phyloP scores from a whole-genome alignment of 2,113 vertebrate genomes.

The Ophiodon elongatus region DNA sequence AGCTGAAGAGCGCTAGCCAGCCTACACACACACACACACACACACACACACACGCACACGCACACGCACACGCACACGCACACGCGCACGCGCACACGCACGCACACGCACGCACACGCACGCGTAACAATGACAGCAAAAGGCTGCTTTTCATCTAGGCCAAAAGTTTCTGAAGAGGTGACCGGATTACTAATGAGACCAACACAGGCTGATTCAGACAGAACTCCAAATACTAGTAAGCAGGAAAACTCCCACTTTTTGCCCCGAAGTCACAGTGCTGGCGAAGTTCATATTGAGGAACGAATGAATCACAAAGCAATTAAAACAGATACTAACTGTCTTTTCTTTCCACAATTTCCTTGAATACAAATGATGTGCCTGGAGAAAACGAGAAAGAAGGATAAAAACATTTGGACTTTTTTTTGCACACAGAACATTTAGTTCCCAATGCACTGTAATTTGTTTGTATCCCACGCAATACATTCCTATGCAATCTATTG shows the following conservation, averaged over 20 bases:
- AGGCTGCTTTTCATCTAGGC: slow-evolving; percentile 43
- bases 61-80: not conserved
- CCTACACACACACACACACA: slow-evolving; percentile 41
- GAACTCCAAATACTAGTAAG: slow-evolving; percentile 18
- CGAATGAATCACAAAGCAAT: slow-evolving; percentile 44
- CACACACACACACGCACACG: no score
- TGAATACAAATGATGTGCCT: not conserved
- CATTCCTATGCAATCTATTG: not conserved
- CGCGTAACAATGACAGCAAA: slow-evolving; percentile 40
- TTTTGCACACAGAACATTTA: not conserved
- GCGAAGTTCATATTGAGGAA: slow-evolving; percentile 30
- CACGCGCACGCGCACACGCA: slow-evolving; percentile 1
- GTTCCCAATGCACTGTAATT: not conserved
- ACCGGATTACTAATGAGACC: slow-evolving; percentile 65
- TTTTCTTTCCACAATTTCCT: not conserved
- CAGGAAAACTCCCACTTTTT: slow-evolving; percentile 9
- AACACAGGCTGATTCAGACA: slow-evolving; percentile 28
- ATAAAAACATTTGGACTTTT: not conserved
- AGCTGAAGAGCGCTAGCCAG: slow-evolving; percentile 22
- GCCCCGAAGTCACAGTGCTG: slow-evolving; percentile 13
- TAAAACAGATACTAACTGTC: slow-evolving; percentile 26
- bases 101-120: no score
- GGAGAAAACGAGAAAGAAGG: not conserved
- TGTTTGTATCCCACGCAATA: not conserved
- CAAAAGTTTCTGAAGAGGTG: slow-evolving; percentile 49